phyloP scores from a whole-genome alignment of 2,797 vertebrate genomes.

The Poliocrania exsul region DNA sequence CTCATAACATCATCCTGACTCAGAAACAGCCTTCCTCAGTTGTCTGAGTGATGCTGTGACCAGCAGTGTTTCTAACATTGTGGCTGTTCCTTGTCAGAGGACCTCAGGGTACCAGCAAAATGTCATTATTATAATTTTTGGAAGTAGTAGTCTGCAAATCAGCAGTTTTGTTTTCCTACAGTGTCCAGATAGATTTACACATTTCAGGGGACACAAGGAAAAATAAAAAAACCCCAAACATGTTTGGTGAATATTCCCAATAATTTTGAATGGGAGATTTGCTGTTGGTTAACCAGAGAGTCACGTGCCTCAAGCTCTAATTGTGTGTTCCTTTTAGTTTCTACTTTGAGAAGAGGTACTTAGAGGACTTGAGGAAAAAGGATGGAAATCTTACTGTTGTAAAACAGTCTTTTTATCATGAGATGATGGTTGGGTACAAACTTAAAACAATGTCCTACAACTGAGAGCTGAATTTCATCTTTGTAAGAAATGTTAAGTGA shows the following conservation, averaged over 20 bases:
- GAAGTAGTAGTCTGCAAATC: not conserved
- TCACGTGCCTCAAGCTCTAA: accelerated
- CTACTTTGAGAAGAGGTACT: not conserved
- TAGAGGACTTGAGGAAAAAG: not conserved
- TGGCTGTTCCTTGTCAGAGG: not conserved
- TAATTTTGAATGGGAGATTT: not conserved
- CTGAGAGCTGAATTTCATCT: not conserved
- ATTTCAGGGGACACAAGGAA: not conserved
- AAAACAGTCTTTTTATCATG: not conserved
- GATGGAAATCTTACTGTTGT: not conserved
- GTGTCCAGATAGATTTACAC: not conserved
- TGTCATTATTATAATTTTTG: not conserved
- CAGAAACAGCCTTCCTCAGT: not conserved
- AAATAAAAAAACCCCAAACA: accelerated
- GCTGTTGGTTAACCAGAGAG: not conserved
- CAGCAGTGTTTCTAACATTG: not conserved
- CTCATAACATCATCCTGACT: not conserved
- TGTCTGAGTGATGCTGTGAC: not conserved
- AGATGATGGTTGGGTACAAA: not conserved
- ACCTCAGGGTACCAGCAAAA: not conserved
- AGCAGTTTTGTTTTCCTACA: not conserved
- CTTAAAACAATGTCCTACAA: not conserved
- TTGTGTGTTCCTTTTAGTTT: not conserved
- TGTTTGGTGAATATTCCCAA: not conserved
- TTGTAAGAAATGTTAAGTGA: not conserved